These are phyloP conservation scores for Crotalus tigris DNA, from an alignment of 2,113 vertebrate genomes.

Conservation along the genomic window DNA sequence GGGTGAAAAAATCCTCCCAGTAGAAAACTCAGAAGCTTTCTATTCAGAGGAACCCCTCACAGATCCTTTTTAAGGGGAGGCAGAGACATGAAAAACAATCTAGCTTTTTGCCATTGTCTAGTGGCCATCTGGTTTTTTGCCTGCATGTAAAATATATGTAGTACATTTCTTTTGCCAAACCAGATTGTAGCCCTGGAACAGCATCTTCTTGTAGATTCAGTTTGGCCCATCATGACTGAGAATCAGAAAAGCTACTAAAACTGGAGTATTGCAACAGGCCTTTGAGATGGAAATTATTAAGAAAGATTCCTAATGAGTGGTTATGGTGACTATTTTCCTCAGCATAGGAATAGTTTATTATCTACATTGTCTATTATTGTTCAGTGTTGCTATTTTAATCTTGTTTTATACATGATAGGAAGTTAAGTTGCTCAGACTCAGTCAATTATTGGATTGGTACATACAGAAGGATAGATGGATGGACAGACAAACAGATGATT, in stretches of 20 bases:
- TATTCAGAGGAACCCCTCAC: not conserved
- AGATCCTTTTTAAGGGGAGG: not conserved
- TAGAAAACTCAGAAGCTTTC: not conserved
- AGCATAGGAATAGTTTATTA: not conserved
- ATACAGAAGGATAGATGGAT: not conserved
- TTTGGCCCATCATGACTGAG: not conserved
- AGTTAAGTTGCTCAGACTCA: not conserved
- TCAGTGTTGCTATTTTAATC: not conserved
- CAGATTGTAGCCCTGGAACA: not conserved
- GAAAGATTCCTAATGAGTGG: not conserved
- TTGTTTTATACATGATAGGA: not conserved
- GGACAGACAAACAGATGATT: not conserved
- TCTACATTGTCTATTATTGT: not conserved
- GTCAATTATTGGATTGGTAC: not conserved
- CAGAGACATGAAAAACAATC: not conserved
- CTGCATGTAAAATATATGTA: not conserved
- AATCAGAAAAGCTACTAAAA: not conserved
- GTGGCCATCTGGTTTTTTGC: not conserved
- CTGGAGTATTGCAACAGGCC: not conserved
- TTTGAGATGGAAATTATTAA: not conserved
- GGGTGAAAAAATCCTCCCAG: not conserved
- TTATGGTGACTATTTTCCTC: not conserved
- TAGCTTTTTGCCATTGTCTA: not conserved
- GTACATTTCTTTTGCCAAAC: not conserved
- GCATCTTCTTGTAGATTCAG: not conserved